These are phyloP conservation scores for Tipula vernalis DNA, from an alignment of 2,888 invertebrate species.

Conservation along the genomic window DNA sequence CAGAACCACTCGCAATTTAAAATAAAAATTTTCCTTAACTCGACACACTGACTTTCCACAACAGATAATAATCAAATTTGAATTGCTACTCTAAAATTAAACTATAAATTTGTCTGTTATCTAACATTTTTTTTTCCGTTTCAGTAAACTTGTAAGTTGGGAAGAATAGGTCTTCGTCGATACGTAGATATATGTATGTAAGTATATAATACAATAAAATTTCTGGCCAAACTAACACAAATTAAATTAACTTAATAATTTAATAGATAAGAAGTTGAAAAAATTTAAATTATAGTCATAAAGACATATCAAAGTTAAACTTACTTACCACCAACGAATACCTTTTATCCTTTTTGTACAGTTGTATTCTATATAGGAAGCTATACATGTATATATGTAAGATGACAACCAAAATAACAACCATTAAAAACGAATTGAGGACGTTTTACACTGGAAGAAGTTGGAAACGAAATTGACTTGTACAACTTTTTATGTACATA, in stretches of 20 bases:
- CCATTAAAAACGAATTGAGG: neutral
- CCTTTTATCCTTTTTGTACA: neutral
- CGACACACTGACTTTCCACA: neutral
- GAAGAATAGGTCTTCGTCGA: neutral
- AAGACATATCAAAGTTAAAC: neutral
- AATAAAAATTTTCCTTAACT: neutral
- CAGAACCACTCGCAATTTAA: neutral
- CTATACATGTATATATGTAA: neutral
- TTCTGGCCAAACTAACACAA: neutral
- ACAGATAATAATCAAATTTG: neutral
- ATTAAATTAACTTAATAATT: neutral
- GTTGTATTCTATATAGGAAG: neutral
- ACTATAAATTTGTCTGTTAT: neutral
- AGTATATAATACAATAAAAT: neutral
- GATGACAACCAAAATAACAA: neutral
- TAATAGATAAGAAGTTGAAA: neutral
- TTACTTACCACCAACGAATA: conserved; percentile 7
- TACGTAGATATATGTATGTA: neutral
- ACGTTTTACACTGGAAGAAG: neutral
- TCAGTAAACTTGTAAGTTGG: neutral
- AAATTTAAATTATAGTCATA: neutral
- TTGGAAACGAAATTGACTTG: neutral
- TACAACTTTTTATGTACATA: neutral
- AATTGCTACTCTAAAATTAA: neutral
- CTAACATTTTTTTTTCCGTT: neutral